Percentiles rank a stretch among this genome's conserved stretches.
These are phyloP conservation scores for Pocillopora meandrina DNA, from an alignment of 92 coral and sea anemone species.

Conservation along the genomic window DNA sequence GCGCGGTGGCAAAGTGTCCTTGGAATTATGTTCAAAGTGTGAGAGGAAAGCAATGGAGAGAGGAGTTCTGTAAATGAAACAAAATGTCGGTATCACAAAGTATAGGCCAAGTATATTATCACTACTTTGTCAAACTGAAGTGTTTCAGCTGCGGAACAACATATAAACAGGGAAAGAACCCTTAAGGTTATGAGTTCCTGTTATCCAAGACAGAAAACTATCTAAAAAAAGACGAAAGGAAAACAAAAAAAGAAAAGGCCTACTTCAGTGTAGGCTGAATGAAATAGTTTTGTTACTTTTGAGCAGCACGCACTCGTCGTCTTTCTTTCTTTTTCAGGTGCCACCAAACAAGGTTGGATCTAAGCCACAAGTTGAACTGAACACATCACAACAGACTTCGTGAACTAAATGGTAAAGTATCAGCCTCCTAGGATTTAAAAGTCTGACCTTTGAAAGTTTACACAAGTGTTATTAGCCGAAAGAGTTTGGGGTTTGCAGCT, in stretches of 20 bases:
- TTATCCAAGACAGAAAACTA: slow-evolving; percentile 5
- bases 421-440: slow-evolving; percentile 35
- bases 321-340: slow-evolving; percentile 84
- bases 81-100: slow-evolving; percentile 81
- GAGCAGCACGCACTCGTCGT: slow-evolving; percentile 96
- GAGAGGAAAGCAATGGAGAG: slow-evolving; percentile 69
- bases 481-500: not conserved
- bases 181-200: not conserved
- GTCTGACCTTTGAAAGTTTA: slow-evolving; percentile 44
- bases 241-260: slow-evolving; percentile 14
- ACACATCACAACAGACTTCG: slow-evolving; percentile 28
- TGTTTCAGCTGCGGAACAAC: not conserved
- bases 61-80: slow-evolving; percentile 34
- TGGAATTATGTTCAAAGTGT: slow-evolving; percentile 88
- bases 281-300: slow-evolving; percentile 19
- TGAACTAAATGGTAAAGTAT: slow-evolving; percentile 52
- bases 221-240: not conserved
- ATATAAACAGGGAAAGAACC: slow-evolving; percentile 11
- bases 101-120: slow-evolving; percentile 64
- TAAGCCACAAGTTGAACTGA: not conserved
- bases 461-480: slow-evolving; percentile 8
- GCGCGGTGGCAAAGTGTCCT: slow-evolving; percentile 80
- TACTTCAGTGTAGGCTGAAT: not conserved
- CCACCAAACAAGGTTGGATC: slow-evolving; percentile 14
- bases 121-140: slow-evolving; percentile 16